Evolutionary conservation across 2,888 invertebrate genomes (phyloP).

Genomic region (Caenorhabditis sulstoni): DNA sequence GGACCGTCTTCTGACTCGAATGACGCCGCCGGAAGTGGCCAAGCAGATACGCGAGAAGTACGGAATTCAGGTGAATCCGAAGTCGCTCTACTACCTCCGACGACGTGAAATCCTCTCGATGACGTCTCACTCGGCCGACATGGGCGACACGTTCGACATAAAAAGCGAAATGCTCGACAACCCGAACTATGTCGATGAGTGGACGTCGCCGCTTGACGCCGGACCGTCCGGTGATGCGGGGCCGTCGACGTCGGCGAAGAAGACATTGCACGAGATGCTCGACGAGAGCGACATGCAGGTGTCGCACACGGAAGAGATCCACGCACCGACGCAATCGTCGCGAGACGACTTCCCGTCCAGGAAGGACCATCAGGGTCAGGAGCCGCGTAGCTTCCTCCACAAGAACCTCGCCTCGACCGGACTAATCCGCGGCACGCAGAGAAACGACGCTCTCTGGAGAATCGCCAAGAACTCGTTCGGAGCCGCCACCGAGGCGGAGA

Average conservation of each 20-base stretch:
- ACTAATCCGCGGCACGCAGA: slow-evolving; percentile 36
- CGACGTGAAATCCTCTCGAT: slow-evolving; percentile 37
- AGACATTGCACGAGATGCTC: slow-evolving; percentile 24
- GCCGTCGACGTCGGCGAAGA: slow-evolving; percentile 18
- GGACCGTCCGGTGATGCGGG: background rate
- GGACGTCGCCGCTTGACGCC: slow-evolving; percentile 15
- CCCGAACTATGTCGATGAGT: slow-evolving; percentile 28
- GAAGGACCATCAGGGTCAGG: background rate
- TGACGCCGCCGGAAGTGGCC: slow-evolving; percentile 52
- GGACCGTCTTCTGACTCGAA: slow-evolving; percentile 27
- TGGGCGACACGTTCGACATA: slow-evolving; percentile 23
- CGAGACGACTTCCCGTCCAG: slow-evolving; percentile 11
- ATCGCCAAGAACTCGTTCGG: slow-evolving; percentile 61
- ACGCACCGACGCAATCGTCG: background rate
- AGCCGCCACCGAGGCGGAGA: slow-evolving; percentile 59
- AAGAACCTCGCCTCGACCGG: slow-evolving; percentile 13
- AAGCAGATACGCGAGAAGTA: slow-evolving; percentile 53
- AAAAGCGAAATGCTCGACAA: slow-evolving; percentile 38
- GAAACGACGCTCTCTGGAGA: slow-evolving; percentile 59
- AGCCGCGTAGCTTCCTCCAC: slow-evolving; percentile 9
- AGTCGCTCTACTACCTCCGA: slow-evolving; percentile 49
- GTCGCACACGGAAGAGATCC: slow-evolving; percentile 51
- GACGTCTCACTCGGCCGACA: background rate
- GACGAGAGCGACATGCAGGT: slow-evolving; percentile 51
- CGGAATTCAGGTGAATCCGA: slow-evolving; percentile 48